A percentile compares a stretch with the other conserved stretches of the same genome.
Evolutionary conservation across 2,113 vertebrate genomes (phyloP).

Genomic region (Stegostoma tigrinum): DNA sequence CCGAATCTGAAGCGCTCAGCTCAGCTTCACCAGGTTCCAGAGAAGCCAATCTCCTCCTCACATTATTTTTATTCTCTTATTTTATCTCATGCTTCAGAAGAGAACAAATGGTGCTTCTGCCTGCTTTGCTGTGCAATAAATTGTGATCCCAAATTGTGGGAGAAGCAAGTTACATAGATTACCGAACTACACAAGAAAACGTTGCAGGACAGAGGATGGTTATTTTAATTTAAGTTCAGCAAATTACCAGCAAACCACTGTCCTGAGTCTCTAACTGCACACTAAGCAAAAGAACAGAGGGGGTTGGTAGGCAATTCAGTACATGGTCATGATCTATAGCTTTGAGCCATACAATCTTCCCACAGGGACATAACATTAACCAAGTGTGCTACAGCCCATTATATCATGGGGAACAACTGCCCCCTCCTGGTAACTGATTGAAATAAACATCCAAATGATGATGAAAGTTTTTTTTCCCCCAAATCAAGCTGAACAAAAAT

Average conservation of each 20-base stretch:
- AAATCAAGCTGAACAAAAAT: neutral
- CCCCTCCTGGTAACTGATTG: conserved; percentile 54
- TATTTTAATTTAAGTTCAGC: neutral
- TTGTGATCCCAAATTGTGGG: neutral
- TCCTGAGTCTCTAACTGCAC: no score
- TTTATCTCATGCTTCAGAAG: neutral
- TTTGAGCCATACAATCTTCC: neutral
- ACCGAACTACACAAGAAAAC: neutral
- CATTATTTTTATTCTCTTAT: neutral
- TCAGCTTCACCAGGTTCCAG: neutral
- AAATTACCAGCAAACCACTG: neutral
- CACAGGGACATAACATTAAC: neutral
- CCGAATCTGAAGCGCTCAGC: neutral
- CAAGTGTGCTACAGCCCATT: no score
- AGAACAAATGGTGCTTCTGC: neutral
- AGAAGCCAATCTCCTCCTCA: neutral
- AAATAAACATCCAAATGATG: neutral
- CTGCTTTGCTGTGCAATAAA: neutral
- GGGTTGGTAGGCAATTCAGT: neutral
- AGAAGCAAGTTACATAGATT: neutral
- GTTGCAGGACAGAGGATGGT: neutral
- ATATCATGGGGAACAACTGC: conserved; percentile 45
- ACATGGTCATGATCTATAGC: neutral
- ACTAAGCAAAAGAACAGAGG: neutral
- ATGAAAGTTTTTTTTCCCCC: neutral